These are phyloP conservation scores for Chinchilla lanigera DNA, from an alignment of 2,113 vertebrate species.

Conservation along the genomic window DNA sequence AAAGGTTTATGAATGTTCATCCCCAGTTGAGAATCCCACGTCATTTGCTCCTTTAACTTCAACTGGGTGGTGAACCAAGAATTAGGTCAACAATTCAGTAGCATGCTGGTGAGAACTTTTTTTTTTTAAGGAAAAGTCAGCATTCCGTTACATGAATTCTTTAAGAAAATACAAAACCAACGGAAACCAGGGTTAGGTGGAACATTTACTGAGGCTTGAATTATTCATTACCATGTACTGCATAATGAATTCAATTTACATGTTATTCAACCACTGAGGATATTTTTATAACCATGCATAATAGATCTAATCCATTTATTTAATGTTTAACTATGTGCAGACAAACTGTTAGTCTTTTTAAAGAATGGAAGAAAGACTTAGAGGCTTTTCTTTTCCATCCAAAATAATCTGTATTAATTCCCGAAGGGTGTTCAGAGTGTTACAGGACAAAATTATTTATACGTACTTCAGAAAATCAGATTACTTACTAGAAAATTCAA, in stretches of 20 bases:
- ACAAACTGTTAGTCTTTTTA: conserved; percentile 32
- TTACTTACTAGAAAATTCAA: conserved; percentile 17
- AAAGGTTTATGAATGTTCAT: background rate
- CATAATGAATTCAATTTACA: conserved; percentile 48
- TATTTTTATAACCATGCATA: conserved; percentile 13
- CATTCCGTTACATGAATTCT: background rate
- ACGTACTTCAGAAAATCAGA: conserved; percentile 25
- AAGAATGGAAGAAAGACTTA: conserved; percentile 10
- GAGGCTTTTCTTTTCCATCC: background rate
- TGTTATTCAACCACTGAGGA: conserved; percentile 32
- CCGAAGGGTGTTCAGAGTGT: conserved; percentile 22
- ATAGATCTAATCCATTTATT: conserved; percentile 36
- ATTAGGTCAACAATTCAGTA: conserved; percentile 5
- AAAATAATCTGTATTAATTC: conserved; percentile 38
- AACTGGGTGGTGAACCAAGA: conserved; percentile 63
- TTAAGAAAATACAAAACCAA: background rate
- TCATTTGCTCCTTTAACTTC: background rate
- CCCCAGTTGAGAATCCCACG: background rate
- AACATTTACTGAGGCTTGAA: conserved; percentile 32
- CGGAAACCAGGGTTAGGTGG: background rate
- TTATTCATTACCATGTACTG: conserved; percentile 30
- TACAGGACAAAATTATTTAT: background rate
- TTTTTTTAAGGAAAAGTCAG: background rate
- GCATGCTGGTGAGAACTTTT: background rate
- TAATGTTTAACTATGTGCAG: conserved; percentile 28